Percentiles rank a stretch among this genome's conserved stretches.
Evolutionary conservation across 2,113 vertebrate genomes (phyloP).

Genomic region (Lates calcarifer): DNA sequence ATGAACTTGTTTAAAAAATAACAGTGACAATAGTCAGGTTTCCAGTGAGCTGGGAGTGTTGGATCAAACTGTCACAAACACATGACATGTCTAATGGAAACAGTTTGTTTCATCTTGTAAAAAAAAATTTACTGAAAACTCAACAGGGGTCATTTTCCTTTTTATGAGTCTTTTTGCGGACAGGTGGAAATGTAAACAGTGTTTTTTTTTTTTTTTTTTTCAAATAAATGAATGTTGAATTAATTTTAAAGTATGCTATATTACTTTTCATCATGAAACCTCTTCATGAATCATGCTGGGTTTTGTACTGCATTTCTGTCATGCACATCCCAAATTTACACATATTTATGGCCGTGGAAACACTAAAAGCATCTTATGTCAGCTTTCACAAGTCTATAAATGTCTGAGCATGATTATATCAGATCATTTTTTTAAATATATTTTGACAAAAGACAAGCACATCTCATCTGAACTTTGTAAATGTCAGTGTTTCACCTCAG

Average conservation of each 20-base stretch:
- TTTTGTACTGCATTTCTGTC: conserved; percentile 50
- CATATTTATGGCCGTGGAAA: conserved; percentile 25
- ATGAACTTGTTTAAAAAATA: conserved; percentile 47
- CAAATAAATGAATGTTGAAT: conserved; percentile 79
- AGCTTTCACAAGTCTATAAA: conserved; percentile 9
- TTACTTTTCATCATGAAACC: conserved; percentile 54
- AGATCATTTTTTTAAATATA: conserved; percentile 18
- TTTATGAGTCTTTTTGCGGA: conserved; percentile 51
- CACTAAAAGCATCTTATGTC: conserved; percentile 30
- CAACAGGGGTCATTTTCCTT: conserved; percentile 41
- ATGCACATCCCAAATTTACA: conserved; percentile 37
- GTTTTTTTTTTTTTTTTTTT: conserved; percentile 52
- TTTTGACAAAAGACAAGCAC: conserved; percentile 39
- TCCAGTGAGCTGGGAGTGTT: conserved; percentile 64
- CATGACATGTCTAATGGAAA: conserved; percentile 41
- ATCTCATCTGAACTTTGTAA: conserved; percentile 53
- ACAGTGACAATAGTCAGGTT: conserved; percentile 76
- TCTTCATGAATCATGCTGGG: conserved; percentile 21
- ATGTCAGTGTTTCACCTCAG: conserved; percentile 63
- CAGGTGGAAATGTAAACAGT: conserved; percentile 70
- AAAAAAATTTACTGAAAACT: conserved; percentile 45
- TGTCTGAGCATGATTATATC: conserved; percentile 22
- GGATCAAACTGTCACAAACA: conserved; percentile 23
- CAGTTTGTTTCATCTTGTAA: conserved; percentile 47
- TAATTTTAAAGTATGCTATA: conserved; percentile 59